phyloP scores from a whole-genome alignment of 1,140 invertebrate genomes.

The Acromyrmex heyeri region DNA sequence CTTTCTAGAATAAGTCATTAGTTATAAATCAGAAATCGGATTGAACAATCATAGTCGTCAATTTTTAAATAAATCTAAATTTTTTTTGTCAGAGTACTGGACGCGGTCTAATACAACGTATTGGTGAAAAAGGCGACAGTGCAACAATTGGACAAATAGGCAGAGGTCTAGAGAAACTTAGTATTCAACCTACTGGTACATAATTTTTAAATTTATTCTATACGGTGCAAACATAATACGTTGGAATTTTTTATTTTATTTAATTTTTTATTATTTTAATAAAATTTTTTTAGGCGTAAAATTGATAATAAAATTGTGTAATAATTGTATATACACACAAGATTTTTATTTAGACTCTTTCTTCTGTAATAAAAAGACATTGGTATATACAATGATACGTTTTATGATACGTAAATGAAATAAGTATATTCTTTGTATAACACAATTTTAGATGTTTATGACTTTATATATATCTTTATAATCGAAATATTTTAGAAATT shows the following conservation, averaged over 20 bases:
- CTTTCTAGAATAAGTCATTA: no score
- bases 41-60: no score
- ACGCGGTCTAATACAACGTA: conserved; percentile 6
- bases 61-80: background rate
- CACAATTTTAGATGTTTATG: background rate
- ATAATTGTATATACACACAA: background rate
- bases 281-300: background rate
- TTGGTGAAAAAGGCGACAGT: background rate
- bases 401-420: background rate
- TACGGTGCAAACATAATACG: background rate
- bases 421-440: background rate
- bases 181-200: conserved; percentile 8
- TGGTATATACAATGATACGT: background rate
- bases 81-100: conserved; percentile 44
- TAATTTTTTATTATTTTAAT: background rate
- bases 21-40: no score
- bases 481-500: conserved; percentile 1
- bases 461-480: background rate
- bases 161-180: background rate
- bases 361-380: background rate
- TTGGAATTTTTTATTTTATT: background rate
- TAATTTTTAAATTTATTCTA: background rate
- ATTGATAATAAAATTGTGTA: background rate
- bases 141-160: background rate
- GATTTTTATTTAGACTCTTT: background rate